Base-by-base conservation (phyloP, 2,113 vertebrate species). In the Calonectris borealis region DNA sequence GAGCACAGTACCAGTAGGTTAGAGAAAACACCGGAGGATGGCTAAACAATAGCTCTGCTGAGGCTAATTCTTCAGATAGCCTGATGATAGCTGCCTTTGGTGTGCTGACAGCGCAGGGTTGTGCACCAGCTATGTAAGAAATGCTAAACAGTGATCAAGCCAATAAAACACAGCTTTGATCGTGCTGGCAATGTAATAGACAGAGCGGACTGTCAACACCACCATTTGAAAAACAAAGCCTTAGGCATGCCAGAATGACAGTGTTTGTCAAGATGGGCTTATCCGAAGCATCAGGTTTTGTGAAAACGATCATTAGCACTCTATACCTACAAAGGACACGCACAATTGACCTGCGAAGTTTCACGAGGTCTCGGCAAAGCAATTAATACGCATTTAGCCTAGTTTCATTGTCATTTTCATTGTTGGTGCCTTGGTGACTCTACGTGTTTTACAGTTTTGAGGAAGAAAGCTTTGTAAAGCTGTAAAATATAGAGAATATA, bases 251-350 rank as follows among this genome's bases (percentile, higher is more conserved):
- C n/a, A 22, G 31, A 58, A 34, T 26, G 48, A 26, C 13, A 6
- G 55, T 5, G 44, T 22, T 48, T 68, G 71, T 83, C 60, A 51
- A 21, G 54, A 18, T 1, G 3, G 24, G 31, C 36, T 64, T 48
- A 15, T 36, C 49, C 49, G 36, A 7, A 38, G 32, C 14, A 4
- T 31, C 0, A 1, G 18, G 20, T 40, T n/a, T 24, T 17, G 24
- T 36, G 42, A 38, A 31, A 79, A 29, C 1, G 2, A 8, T 29
- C 17, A 1, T 55, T 71, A 29, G 29, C 11, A 0, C 10, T 52
- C 7, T 5, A 1, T 49, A 32, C 18, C 38, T 38, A 10, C 10
- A 7, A 24, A 55, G 49, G n/a, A 13, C 18, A 3, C 0, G 0
- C 22, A 6, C 15, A 11, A 10, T 26, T 71, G 38, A 46, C n/a